phyloP scores from a whole-genome alignment of 2,113 vertebrate species.

The Ochotona curzoniae region DNA sequence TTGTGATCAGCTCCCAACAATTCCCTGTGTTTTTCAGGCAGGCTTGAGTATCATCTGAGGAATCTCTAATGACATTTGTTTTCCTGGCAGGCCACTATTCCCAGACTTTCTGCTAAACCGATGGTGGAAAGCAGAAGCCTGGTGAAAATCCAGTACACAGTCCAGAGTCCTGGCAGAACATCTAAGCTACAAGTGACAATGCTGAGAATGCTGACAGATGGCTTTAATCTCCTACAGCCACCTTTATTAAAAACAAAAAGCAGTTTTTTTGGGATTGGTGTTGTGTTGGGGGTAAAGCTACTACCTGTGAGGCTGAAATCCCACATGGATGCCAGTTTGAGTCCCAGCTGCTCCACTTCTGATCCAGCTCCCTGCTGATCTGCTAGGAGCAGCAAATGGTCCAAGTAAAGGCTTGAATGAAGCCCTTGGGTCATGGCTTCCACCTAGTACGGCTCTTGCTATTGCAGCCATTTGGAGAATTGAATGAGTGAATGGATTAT shows the following conservation, averaged over 20 bases:
- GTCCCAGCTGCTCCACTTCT: no score
- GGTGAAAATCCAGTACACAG: neutral
- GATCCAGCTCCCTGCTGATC: no score
- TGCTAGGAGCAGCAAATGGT: no score
- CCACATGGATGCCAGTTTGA: no score
- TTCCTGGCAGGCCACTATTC: neutral
- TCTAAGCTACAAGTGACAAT: neutral
- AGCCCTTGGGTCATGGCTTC: no score
- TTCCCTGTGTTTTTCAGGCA: neutral
- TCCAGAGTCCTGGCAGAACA: neutral
- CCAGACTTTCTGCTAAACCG: neutral
- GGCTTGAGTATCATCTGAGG: neutral
- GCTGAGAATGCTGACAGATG: neutral
- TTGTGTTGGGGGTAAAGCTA: no score
- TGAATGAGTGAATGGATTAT: no score
- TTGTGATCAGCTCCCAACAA: neutral
- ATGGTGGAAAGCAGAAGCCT: neutral
- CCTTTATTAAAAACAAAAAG: neutral
- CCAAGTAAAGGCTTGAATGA: no score
- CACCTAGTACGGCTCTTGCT: no score
- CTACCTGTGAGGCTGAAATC: no score
- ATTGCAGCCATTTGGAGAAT: no score
- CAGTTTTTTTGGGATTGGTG: neutral
- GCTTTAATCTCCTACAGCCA: slow-evolving; percentile 13
- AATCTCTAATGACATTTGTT: neutral